Evolutionary conservation across 2,113 vertebrate genomes (phyloP).

Genomic region (Progne subis): DNA sequence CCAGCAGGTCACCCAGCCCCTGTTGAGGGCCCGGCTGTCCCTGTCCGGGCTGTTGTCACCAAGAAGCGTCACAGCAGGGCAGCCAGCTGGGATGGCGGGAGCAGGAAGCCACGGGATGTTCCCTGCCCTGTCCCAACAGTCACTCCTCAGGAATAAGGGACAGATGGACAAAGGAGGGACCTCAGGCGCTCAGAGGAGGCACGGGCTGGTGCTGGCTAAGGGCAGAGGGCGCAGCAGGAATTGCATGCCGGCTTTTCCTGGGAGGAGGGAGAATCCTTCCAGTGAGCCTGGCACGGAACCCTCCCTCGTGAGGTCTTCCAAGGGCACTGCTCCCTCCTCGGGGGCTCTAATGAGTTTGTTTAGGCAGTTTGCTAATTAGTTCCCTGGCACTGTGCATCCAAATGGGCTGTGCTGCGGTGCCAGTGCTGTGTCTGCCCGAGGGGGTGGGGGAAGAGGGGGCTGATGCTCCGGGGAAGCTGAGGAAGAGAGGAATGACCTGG

Average conservation of each 20-base stretch:
- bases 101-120: rapidly evolving
- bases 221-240: not conserved
- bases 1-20: not conserved
- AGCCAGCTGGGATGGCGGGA: not conserved
- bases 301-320: not conserved
- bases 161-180: not conserved
- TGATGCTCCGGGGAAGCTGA: not conserved
- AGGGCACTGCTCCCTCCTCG: not conserved
- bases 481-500: not conserved
- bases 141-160: not conserved
- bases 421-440: not conserved
- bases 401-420: not conserved
- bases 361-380: slow-evolving; percentile 12
- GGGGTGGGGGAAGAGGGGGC: not conserved
- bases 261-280: not conserved
- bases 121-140: not conserved
- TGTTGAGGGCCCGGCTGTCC: not conserved
- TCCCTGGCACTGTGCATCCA: not conserved
- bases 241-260: not conserved
- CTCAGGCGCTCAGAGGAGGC: not conserved
- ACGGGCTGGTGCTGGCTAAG: not conserved
- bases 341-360: not conserved
- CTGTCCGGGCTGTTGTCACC: not conserved
- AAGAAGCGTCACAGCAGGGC: not conserved
- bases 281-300: not conserved